A percentile compares a stretch with the other conserved stretches of the same genome.
These are phyloP conservation scores for Exocentrus adspersus DNA, from an alignment of 2,888 invertebrate genomes.

Conservation along the genomic window DNA sequence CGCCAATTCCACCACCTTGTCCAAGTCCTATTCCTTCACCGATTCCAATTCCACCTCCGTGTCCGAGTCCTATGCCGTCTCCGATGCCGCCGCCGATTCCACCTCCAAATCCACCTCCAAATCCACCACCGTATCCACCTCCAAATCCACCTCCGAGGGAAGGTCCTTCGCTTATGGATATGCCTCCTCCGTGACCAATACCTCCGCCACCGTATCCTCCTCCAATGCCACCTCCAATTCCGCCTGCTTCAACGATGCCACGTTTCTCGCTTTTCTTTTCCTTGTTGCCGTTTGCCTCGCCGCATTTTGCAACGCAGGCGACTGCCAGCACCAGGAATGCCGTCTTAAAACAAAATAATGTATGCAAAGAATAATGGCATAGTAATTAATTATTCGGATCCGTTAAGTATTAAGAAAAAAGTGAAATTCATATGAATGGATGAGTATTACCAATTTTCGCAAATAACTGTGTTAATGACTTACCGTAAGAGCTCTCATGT, in stretches of 20 bases:
- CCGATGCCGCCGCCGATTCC: slow-evolving; percentile 23
- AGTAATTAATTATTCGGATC: no score
- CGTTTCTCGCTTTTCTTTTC: slow-evolving; percentile 49
- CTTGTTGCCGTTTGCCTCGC: slow-evolving; percentile 48
- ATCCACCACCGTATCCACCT: slow-evolving; percentile 8
- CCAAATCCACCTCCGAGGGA: background rate
- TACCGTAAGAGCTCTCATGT: slow-evolving; percentile 17
- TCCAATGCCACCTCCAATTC: slow-evolving; percentile 34
- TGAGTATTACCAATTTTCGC: no score
- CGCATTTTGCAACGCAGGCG: slow-evolving; percentile 49
- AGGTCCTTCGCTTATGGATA: background rate
- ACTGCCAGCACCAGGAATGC: slow-evolving; percentile 49
- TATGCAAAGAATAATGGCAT: no score
- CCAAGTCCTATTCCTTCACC: slow-evolving; percentile 5
- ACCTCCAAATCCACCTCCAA: slow-evolving; percentile 4
- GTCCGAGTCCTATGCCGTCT: slow-evolving; percentile 7
- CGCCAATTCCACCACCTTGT: slow-evolving; percentile 15
- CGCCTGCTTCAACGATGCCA: slow-evolving; percentile 50
- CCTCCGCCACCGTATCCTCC: slow-evolving; percentile 35
- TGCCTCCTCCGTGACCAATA: slow-evolving; percentile 26
- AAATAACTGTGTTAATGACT: slow-evolving; percentile 2
- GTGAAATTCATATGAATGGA: no score
- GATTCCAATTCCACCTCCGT: slow-evolving; percentile 11
- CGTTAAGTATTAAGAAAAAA: no score
- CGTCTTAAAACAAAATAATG: no score